phyloP scores from a whole-genome alignment of 2,113 vertebrate genomes.

The Narcine bancroftii region DNA sequence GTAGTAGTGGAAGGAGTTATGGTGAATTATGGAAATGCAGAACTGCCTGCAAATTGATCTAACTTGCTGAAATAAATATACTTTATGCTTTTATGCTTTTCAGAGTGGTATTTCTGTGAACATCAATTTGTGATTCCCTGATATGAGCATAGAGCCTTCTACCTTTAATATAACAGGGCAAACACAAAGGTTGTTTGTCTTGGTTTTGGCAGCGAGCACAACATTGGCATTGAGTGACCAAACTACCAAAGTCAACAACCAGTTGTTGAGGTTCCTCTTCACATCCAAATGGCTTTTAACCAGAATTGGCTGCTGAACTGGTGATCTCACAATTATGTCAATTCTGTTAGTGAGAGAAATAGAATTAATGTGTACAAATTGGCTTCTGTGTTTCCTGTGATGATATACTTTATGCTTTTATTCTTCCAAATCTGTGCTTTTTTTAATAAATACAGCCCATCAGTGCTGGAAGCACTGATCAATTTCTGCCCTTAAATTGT shows the following conservation, averaged over 20 bases:
- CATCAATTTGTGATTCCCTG: background rate
- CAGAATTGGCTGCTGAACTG: background rate
- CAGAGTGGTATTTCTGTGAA: background rate
- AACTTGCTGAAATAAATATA: background rate
- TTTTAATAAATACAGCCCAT: background rate
- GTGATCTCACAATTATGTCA: background rate
- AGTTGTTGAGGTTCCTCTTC: background rate
- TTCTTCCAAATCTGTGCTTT: background rate
- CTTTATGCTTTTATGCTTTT: background rate
- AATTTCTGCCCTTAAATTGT: background rate
- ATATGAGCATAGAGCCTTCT: background rate
- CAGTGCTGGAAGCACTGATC: background rate
- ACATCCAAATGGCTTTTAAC: background rate
- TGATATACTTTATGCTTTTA: too few species aligned
- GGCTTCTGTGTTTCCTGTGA: background rate
- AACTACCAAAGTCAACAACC: background rate
- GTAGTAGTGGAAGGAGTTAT: background rate
- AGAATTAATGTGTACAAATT: background rate
- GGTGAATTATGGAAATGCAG: background rate
- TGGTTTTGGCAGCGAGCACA: background rate
- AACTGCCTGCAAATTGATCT: background rate
- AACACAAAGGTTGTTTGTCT: background rate
- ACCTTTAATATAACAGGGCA: background rate
- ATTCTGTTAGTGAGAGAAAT: background rate
- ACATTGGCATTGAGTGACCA: background rate